These are phyloP conservation scores for Charina bottae DNA, from an alignment of 2,113 vertebrate species.

Conservation along the genomic window DNA sequence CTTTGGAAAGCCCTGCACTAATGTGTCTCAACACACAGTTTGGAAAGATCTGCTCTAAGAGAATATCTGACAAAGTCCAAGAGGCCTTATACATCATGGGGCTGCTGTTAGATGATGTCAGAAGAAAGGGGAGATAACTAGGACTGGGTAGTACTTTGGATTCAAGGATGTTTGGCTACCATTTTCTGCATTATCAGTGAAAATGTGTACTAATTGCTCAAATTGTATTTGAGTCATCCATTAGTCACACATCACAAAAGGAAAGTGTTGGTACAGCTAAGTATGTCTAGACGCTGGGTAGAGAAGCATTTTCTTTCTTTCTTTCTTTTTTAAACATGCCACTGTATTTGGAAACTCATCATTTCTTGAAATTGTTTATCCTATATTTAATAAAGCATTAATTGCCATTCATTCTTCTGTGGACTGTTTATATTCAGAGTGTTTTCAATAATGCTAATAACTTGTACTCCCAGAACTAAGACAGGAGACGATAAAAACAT, in stretches of 20 bases:
- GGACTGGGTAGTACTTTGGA: too few species aligned
- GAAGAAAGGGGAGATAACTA: too few species aligned
- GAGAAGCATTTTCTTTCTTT: neutral
- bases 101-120: too few species aligned
- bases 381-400: too few species aligned
- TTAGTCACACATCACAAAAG: slow-evolving; percentile 35
- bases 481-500: too few species aligned
- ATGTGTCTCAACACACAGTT: too few species aligned
- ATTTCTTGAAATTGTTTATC: neutral
- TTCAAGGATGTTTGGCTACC: slow-evolving; percentile 6
- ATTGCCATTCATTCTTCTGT: neutral
- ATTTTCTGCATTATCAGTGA: slow-evolving; percentile 18
- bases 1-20: too few species aligned
- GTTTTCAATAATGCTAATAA: neutral
- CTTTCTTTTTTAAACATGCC: neutral
- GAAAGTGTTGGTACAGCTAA: neutral
- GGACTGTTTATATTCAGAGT: neutral
- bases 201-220: neutral
- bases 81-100: too few species aligned
- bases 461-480: too few species aligned
- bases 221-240: neutral
- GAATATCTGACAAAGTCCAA: too few species aligned
- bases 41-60: too few species aligned
- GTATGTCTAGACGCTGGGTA: neutral
- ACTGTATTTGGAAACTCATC: neutral